Conservation (phyloP, 2,113 vertebrate genomes). For the Ciconia stormi region DNA sequence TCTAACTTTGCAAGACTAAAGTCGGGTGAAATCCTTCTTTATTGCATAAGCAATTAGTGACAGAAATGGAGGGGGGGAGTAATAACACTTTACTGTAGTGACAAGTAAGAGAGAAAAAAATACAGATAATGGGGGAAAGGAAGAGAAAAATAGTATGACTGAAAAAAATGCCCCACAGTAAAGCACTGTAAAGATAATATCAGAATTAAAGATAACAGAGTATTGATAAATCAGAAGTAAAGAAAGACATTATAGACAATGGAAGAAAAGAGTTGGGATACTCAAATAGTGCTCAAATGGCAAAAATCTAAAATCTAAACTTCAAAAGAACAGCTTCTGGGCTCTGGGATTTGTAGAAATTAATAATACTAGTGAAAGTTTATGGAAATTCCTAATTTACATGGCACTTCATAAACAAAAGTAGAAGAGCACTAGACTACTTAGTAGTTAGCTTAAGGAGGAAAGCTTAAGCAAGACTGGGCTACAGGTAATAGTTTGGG, state of each 20-base stretch:
- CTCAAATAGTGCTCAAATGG: background rate
- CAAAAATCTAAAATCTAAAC: background rate
- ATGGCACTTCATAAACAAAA: background rate
- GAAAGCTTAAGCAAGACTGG: background rate
- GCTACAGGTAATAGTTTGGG: background rate
- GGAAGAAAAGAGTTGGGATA: background rate
- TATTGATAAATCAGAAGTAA: background rate
- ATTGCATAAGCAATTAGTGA: background rate
- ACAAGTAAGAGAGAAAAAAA: background rate
- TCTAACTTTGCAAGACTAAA: background rate
- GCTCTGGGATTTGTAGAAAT: background rate
- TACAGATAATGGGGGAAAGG: background rate
- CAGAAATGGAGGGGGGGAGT: background rate
- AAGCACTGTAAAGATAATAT: background rate
- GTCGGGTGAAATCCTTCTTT: background rate
- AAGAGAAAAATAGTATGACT: background rate
- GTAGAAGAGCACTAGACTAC: background rate
- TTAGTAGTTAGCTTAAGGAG: background rate
- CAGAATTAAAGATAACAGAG: background rate
- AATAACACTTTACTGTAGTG: background rate
- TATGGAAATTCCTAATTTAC: background rate
- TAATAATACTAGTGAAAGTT: background rate
- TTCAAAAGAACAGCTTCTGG: background rate
- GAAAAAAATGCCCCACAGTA: accelerated
- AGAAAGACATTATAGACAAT: background rate